phyloP scores from a whole-genome alignment of 2,888 invertebrate genomes.

The Clistopyga incitator region DNA sequence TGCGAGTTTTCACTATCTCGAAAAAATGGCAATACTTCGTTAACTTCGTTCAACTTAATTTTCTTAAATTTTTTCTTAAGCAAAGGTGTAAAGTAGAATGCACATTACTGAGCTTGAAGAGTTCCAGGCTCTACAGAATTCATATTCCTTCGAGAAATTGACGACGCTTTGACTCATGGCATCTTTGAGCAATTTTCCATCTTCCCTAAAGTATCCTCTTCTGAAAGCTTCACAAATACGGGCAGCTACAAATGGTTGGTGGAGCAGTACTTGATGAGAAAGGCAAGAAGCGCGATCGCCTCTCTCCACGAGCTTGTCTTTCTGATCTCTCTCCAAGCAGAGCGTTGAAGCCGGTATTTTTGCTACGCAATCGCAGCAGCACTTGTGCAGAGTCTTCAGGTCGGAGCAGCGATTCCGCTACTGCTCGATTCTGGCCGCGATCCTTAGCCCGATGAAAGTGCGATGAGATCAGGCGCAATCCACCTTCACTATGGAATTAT shows the following conservation, averaged over 20 bases:
- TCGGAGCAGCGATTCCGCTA: conserved; percentile 31
- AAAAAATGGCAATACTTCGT: too few species aligned
- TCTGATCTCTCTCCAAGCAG: neutral
- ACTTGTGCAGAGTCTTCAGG: conserved; percentile 16
- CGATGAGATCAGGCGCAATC: conserved; percentile 62
- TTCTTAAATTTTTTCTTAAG: too few species aligned
- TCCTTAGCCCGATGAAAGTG: conserved; percentile 65
- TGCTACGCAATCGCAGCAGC: conserved; percentile 11
- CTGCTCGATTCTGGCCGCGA: conserved; percentile 15
- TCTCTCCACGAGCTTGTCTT: conserved; percentile 15
- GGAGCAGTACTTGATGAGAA: conserved; percentile 25
- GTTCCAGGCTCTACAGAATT: too few species aligned
- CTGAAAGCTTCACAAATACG: neutral
- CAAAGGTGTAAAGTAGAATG: too few species aligned
- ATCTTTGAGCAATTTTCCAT: too few species aligned
- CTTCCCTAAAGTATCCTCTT: too few species aligned
- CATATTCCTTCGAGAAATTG: too few species aligned
- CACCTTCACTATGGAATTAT: conserved; percentile 60
- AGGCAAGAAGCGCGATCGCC: conserved; percentile 19
- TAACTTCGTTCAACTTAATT: too few species aligned
- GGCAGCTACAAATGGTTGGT: conserved; percentile 8
- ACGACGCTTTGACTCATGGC: too few species aligned
- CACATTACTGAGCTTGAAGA: too few species aligned
- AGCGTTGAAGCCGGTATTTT: conserved; percentile 17
- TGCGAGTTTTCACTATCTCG: too few species aligned